Conservation (phyloP, 1,140 invertebrate genomes). For the Pseudomyrmex pallidus region DNA sequence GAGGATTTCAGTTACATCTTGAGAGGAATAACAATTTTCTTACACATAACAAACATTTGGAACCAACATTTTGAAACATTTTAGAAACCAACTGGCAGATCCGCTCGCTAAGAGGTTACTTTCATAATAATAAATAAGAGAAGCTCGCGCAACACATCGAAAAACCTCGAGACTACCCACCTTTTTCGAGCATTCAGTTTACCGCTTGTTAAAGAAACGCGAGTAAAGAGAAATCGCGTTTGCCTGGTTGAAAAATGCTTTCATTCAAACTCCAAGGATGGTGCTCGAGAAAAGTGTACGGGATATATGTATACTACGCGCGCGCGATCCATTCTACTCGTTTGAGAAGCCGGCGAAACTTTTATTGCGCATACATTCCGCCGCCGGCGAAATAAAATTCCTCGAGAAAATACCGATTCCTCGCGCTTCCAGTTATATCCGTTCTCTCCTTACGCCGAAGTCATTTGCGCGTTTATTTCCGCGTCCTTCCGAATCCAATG, state of each 20-base stretch:
- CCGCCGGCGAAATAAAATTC: constrained; percentile 29
- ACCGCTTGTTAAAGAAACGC: neutral
- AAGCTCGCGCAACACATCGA: neutral
- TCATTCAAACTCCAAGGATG: neutral
- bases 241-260: constrained; percentile 25
- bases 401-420: neutral
- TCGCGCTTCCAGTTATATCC: neutral
- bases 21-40: too few relatives aligned
- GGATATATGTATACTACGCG: neutral
- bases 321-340: neutral
- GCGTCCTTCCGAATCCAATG: too few relatives aligned
- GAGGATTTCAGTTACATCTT: neutral
- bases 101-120: neutral
- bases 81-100: too few relatives aligned
- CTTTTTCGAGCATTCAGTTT: neutral
- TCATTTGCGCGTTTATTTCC: neutral
- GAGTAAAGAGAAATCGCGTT: constrained; percentile 16
- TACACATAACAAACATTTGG: too few relatives aligned
- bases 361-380: constrained; percentile 29
- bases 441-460: neutral
- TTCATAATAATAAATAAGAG: neutral
- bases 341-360: constrained; percentile 17
- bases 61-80: too few relatives aligned
- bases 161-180: neutral
- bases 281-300: constrained; percentile 6